phyloP scores from a whole-genome alignment of 1,140 invertebrate genomes.

The Hyles vespertilio region DNA sequence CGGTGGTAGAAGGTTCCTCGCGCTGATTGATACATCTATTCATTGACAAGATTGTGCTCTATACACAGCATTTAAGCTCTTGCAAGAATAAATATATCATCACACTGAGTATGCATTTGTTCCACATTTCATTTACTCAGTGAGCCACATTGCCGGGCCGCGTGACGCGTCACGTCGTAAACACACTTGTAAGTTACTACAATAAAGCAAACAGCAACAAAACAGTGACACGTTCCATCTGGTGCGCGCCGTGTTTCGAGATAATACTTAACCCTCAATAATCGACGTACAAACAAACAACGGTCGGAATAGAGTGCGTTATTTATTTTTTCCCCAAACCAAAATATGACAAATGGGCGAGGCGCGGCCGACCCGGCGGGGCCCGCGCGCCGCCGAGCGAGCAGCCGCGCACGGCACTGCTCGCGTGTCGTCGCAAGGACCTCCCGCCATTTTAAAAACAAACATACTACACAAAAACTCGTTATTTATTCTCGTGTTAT shows the following conservation, averaged over 20 bases:
- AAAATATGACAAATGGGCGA: constrained; percentile 74
- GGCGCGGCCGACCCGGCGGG: constrained; percentile 25
- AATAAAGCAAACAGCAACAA: constrained; percentile 40
- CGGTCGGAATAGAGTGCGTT: constrained; percentile 62
- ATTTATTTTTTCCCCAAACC: constrained; percentile 70
- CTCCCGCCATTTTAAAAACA: constrained; percentile 76
- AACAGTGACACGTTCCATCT: constrained; percentile 56
- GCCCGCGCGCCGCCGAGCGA: constrained; percentile 35
- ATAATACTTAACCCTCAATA: constrained; percentile 67
- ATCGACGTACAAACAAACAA: constrained; percentile 65
- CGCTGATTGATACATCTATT: too few relatives aligned
- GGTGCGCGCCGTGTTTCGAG: constrained; percentile 39
- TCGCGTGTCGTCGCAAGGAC: constrained; percentile 73
- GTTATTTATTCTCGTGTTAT: constrained; percentile 73
- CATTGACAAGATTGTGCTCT: background rate
- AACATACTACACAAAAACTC: constrained; percentile 72
- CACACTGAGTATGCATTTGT: too few relatives aligned
- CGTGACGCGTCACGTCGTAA: too few relatives aligned
- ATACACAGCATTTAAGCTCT: too few relatives aligned
- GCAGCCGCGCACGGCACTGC: constrained; percentile 34
- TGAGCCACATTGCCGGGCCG: too few relatives aligned
- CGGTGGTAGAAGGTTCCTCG: constrained; percentile 5
- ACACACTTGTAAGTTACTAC: constrained; percentile 13
- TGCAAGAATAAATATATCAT: too few relatives aligned
- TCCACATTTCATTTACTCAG: too few relatives aligned